Evolutionary conservation across 2,888 invertebrate genomes (phyloP), one percentile per base, ranked within the genome.

Genomic region (Salpingus planirostris): DNA sequence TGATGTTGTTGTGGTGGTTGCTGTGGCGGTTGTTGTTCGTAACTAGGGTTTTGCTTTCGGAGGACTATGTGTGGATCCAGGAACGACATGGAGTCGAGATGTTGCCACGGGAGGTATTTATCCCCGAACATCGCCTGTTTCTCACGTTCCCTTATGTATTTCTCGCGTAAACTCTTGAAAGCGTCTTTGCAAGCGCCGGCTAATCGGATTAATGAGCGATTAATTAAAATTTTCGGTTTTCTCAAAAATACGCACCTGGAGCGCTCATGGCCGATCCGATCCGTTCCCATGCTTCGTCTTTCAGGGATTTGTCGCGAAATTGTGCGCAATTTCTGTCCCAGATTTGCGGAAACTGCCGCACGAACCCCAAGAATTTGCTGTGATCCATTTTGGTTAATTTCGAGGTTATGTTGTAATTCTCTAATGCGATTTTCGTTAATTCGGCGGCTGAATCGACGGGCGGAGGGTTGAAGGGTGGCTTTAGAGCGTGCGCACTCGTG

Each of bases 141-240:
- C 33, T 51, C 51, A 8, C 52, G 37, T 45, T 55, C 55, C 24
- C 54, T 33, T 10, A 54, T 39, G 23, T 54, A 56, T 31, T 55
- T 56, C 39, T 56, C 56, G 24, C 54, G 40, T 6, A 55, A 31
- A 12, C 49, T 44, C 33, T 56, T 56, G 36, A 53, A 55, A 3
- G 49, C 40, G 27, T 54, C 53, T 22, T 48, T 46, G 33, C 53
- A 52, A 12, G 35, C 24, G 8, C 41, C 34, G n/a, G 40, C 55
- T 55, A n/a, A 11, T 21, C 10, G 18, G 13, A 7, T 21, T 15
- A 21, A 21, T 23, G 15, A 31, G 13, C 24, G 31, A 38, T 29
- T 31, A 31, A 28, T 29, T 27, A 31, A 25, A n/a, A n/a, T n/a
- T n/a, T 13, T 21, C n/a, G 27, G 14, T n/a, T n/a, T 13, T 15